These are phyloP conservation scores for Gobio occitaniae DNA, from an alignment of 2,797 vertebrate species.

Conservation along the genomic window DNA sequence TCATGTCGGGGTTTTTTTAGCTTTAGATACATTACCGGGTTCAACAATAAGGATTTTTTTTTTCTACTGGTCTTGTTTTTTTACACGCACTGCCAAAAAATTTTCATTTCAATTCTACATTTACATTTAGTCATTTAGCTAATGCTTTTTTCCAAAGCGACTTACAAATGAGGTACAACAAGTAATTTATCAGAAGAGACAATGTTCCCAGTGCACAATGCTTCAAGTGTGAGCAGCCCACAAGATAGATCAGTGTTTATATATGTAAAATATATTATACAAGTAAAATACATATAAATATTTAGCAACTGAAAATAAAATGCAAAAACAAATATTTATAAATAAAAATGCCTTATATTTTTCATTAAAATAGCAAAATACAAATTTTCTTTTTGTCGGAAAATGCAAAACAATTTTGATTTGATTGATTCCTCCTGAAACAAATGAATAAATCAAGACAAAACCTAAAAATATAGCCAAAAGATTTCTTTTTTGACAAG, in stretches of 20 bases:
- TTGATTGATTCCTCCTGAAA: background rate
- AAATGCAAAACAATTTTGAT: background rate
- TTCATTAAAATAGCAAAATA: background rate
- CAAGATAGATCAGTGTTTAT: background rate
- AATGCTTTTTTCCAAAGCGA: constrained; percentile 28
- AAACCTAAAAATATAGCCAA: background rate
- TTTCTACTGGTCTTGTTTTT: background rate
- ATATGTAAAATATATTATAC: no score
- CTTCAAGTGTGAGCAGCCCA: background rate
- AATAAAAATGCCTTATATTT: background rate
- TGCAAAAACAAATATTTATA: background rate
- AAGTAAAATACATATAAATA: no score
- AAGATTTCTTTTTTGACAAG: background rate
- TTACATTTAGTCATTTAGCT: constrained; percentile 48
- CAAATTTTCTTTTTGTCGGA: background rate
- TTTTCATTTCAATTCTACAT: constrained; percentile 12
- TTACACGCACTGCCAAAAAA: background rate
- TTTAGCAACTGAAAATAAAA: background rate
- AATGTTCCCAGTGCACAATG: background rate
- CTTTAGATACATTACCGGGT: background rate
- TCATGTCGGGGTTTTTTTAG: background rate
- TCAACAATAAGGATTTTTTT: background rate
- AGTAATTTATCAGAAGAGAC: constrained; percentile 14
- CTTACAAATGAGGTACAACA: constrained; percentile 35
- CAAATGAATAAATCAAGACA: background rate